A percentile compares a stretch with the other conserved stretches of the same genome.
These are phyloP conservation scores for Microctenopoma steveboyesi DNA, from an alignment of 2,797 vertebrate genomes.

Conservation along the genomic window DNA sequence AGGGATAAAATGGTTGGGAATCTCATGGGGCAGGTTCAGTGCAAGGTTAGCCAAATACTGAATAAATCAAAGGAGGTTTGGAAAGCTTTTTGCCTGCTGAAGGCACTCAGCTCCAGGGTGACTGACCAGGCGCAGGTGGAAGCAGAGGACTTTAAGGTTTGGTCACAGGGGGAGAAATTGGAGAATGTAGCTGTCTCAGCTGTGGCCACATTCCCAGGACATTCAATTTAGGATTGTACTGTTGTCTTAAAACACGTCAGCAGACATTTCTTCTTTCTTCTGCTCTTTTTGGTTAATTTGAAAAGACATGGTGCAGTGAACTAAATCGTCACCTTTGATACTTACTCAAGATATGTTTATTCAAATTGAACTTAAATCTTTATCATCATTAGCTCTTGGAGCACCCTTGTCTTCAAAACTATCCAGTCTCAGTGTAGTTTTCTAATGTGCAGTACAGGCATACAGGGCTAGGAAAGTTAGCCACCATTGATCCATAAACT, in stretches of 20 bases:
- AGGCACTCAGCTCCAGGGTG: constrained; percentile 78
- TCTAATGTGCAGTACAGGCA: constrained; percentile 63
- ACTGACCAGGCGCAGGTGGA: constrained; percentile 87
- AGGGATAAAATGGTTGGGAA: constrained; percentile 80
- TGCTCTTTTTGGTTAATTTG: not conserved
- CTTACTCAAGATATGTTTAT: constrained; percentile 11
- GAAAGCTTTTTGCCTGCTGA: constrained; percentile 61
- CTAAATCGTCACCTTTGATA: constrained; percentile 17
- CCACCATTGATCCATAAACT: constrained; percentile 75
- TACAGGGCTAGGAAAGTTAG: constrained; percentile 63
- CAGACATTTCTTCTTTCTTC: not conserved
- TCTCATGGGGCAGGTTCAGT: constrained; percentile 93
- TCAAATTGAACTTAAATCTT: constrained; percentile 1
- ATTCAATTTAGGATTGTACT: constrained; percentile 25
- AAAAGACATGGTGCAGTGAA: constrained; percentile 9
- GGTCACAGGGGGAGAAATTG: constrained; percentile 53
- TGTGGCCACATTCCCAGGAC: constrained; percentile 62
- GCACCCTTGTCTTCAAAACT: constrained; percentile 1
- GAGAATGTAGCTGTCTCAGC: constrained; percentile 57
- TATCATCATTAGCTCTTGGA: constrained; percentile 1
- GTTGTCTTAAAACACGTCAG: constrained; percentile 1
- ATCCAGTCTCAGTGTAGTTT: constrained; percentile 39
- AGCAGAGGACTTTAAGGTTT: constrained; percentile 48
- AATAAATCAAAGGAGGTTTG: constrained; percentile 90
- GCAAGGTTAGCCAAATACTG: constrained; percentile 97